These are phyloP conservation scores for Ichneumon xanthorius DNA, from an alignment of 2,888 invertebrate species.

Conservation along the genomic window DNA sequence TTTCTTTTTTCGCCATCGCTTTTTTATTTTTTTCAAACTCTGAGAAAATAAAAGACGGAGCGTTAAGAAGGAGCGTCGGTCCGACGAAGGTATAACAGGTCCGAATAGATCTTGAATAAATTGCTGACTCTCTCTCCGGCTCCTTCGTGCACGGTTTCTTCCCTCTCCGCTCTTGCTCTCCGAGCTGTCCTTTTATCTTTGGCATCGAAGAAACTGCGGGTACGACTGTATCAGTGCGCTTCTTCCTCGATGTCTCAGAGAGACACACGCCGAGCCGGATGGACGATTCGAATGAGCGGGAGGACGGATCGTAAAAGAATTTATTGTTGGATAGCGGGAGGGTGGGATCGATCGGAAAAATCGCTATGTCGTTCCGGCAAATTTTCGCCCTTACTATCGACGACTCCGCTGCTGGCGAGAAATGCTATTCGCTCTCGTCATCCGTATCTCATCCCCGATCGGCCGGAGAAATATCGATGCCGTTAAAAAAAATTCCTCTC, in stretches of 20 bases:
- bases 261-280: constrained; percentile 53
- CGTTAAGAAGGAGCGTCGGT: background rate
- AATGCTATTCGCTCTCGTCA: constrained; percentile 21
- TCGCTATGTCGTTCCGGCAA: constrained; percentile 64
- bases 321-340: constrained; percentile 58
- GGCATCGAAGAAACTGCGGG: constrained; percentile 50
- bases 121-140: constrained; percentile 18
- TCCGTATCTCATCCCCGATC: constrained; percentile 46
- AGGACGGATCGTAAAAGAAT: constrained; percentile 69
- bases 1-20: background rate
- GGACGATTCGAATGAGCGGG: constrained; percentile 64
- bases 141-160: constrained; percentile 11
- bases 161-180: background rate
- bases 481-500: constrained; percentile 21
- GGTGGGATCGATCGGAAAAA: constrained; percentile 59
- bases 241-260: constrained; percentile 19
- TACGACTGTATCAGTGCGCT: constrained; percentile 39
- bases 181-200: constrained; percentile 47
- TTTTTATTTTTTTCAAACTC: background rate
- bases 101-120: constrained; percentile 56
- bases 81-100: constrained; percentile 42
- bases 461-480: constrained; percentile 34
- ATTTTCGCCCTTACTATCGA: constrained; percentile 59
- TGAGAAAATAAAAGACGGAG: constrained; percentile 8
- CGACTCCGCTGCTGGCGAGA: constrained; percentile 19